Percentiles rank a stretch among this genome's conserved stretches.
Conservation (phyloP, 2,888 invertebrate species). For the Schrankia costaestrigalis region DNA sequence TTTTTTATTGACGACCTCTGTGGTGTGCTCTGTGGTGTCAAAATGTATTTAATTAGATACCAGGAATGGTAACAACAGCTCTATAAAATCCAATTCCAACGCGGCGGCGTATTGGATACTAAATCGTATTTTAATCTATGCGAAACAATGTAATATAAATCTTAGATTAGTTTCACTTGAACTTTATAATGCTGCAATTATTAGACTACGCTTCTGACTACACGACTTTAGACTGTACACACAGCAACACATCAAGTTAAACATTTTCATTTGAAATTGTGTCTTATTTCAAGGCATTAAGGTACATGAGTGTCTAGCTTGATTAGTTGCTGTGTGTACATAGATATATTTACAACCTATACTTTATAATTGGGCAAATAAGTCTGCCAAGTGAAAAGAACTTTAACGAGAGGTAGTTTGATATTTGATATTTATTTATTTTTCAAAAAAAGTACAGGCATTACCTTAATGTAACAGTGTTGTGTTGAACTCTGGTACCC, state of each 20-base stretch:
- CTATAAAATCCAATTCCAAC: slow-evolving; percentile 23
- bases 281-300: no score
- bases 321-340: no score
- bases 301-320: no score
- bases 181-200: slow-evolving; percentile 52
- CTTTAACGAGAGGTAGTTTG: background rate
- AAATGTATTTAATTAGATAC: background rate
- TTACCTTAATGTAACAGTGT: no score
- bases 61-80: slow-evolving; percentile 35
- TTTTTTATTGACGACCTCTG: no score
- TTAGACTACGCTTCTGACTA: slow-evolving; percentile 45
- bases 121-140: slow-evolving; percentile 56
- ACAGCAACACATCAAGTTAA: background rate
- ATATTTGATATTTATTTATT: background rate
- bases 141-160: slow-evolving; percentile 59
- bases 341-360: no score
- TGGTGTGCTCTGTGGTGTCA: no score
- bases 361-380: slow-evolving; percentile 1
- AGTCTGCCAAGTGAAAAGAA: slow-evolving; percentile 1
- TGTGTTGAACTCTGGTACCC: no score
- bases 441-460: no score
- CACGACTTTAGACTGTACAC: slow-evolving; percentile 16
- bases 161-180: slow-evolving; percentile 56
- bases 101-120: slow-evolving; percentile 28
- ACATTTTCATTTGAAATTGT: no score